phyloP scores from a whole-genome alignment of 2,113 vertebrate species.

The Hippocampus guttulatus region DNA sequence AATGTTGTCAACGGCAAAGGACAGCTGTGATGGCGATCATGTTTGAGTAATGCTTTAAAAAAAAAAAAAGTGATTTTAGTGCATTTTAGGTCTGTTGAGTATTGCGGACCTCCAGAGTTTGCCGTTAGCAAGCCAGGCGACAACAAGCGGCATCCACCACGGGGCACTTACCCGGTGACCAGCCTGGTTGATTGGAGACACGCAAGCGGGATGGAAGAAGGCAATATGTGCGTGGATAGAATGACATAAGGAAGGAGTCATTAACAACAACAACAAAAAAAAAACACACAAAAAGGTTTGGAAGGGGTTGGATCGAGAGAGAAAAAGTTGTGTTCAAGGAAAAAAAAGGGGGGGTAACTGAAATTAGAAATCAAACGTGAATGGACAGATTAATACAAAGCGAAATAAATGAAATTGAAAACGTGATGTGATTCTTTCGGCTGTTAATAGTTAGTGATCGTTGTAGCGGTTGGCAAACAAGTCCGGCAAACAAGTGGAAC shows the following conservation, averaged over 20 bases:
- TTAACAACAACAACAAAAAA: constrained; percentile 43
- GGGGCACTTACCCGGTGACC: constrained; percentile 98
- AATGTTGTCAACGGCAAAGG: not conserved
- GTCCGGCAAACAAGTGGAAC: too few species aligned
- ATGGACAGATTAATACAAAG: constrained; percentile 53
- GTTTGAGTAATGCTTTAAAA: too few species aligned
- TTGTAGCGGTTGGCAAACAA: not conserved
- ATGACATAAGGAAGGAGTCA: constrained; percentile 74
- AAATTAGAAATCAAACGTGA: constrained; percentile 73
- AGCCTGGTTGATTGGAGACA: constrained; percentile 95
- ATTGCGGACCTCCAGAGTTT: constrained; percentile 13
- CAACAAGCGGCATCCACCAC: constrained; percentile 59
- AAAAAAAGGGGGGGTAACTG: constrained; percentile 64
- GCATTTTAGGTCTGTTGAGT: not conserved
- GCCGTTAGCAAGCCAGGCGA: constrained; percentile 45
- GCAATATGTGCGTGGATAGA: constrained; percentile 65
- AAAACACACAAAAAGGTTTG: constrained; percentile 67
- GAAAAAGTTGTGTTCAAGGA: constrained; percentile 61
- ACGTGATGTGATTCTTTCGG: constrained; percentile 22
- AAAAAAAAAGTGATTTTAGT: too few species aligned
- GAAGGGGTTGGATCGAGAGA: constrained; percentile 51
- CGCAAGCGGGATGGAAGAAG: constrained; percentile 55
- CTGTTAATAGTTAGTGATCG: not conserved
- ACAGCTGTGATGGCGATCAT: too few species aligned
- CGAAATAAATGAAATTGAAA: constrained; percentile 32